phyloP scores from a whole-genome alignment of 2,797 vertebrate genomes.

The Hozukius guyotensis region DNA sequence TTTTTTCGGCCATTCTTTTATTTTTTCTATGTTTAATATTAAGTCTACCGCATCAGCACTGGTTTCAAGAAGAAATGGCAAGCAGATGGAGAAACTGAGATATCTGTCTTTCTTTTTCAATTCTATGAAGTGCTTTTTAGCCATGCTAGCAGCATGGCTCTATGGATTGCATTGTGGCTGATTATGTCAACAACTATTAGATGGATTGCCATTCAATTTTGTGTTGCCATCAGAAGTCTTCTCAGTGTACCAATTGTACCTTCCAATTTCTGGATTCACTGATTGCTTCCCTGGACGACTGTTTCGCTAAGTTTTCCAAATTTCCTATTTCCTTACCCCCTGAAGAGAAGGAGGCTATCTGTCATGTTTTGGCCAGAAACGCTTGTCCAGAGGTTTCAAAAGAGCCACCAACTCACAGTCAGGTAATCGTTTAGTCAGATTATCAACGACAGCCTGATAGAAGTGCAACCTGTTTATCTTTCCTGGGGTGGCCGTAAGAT shows the following conservation, averaged over 20 bases:
- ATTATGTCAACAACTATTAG: not conserved
- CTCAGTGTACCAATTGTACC: not conserved
- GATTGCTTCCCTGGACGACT: not conserved
- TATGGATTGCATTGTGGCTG: not conserved
- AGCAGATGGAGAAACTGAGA: not conserved
- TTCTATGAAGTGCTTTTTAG: not conserved
- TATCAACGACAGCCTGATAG: not conserved
- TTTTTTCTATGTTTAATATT: not conserved
- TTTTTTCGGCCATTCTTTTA: not conserved
- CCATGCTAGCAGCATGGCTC: not conserved
- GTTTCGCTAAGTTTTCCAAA: not conserved
- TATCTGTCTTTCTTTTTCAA: not conserved
- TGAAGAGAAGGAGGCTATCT: not conserved
- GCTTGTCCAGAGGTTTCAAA: not conserved
- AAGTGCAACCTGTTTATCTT: not conserved
- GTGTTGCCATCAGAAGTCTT: not conserved
- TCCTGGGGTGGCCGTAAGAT: not conserved
- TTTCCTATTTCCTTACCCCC: not conserved
- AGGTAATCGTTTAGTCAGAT: not conserved
- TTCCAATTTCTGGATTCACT: not conserved
- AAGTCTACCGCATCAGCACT: not conserved
- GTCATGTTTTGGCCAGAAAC: not conserved
- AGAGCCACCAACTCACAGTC: not conserved
- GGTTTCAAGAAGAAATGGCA: not conserved
- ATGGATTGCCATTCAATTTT: not conserved